phyloP scores from a whole-genome alignment of 2,888 invertebrate genomes.

The Stenotaenia linearis region DNA sequence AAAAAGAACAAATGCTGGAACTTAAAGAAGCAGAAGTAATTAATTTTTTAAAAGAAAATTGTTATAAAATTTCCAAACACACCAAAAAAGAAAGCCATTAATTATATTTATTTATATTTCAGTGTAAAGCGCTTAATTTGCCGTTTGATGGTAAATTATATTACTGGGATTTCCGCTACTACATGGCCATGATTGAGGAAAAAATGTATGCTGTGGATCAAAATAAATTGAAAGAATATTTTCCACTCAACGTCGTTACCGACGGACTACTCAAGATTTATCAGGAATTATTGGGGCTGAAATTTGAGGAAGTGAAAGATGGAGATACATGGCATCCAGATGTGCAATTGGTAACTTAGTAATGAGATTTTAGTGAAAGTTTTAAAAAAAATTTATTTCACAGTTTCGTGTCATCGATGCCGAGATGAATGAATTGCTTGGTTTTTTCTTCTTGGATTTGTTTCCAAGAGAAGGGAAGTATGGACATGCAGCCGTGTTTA shows the following conservation, averaged over 20 bases:
- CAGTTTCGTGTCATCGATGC: slow-evolving; percentile 50
- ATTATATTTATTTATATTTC: slow-evolving; percentile 32
- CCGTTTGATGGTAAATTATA: slow-evolving; percentile 48
- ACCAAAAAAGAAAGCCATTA: no score
- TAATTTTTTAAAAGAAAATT: not conserved
- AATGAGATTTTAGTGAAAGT: no score
- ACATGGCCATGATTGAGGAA: slow-evolving; percentile 50
- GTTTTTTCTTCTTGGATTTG: slow-evolving; percentile 52
- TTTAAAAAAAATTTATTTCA: no score
- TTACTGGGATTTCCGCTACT: slow-evolving; percentile 51
- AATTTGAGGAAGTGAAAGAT: slow-evolving; percentile 46
- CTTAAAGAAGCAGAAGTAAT: slow-evolving; percentile 50
- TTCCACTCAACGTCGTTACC: slow-evolving; percentile 51
- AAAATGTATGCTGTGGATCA: slow-evolving; percentile 51
- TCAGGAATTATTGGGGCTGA: slow-evolving; percentile 49
- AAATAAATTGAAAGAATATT: slow-evolving; percentile 50
- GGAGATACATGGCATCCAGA: slow-evolving; percentile 50
- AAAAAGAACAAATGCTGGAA: slow-evolving; percentile 46
- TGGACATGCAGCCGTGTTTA: slow-evolving; percentile 51
- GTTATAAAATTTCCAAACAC: not conserved
- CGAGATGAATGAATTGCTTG: slow-evolving; percentile 44
- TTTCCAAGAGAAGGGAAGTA: slow-evolving; percentile 53
- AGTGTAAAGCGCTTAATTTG: slow-evolving; percentile 48
- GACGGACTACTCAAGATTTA: slow-evolving; percentile 51
- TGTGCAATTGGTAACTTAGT: slow-evolving; percentile 50